Evolutionary conservation across 2,888 invertebrate species (phyloP).

Genomic region (Stratiomys singularior): DNA sequence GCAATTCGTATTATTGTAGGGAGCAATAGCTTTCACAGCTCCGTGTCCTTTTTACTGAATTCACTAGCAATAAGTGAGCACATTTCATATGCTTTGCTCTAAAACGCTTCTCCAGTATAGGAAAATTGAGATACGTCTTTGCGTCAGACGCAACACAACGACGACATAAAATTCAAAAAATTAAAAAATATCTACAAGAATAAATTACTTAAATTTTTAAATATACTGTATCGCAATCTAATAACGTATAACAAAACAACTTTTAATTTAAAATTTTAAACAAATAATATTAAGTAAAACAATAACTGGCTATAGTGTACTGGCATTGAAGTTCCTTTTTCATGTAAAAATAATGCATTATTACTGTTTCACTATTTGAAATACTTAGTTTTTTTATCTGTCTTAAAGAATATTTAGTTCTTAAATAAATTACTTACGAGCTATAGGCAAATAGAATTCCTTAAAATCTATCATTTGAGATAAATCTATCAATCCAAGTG

Average conservation of each 20-base stretch:
- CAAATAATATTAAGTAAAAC: constrained; percentile 32
- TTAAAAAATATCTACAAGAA: constrained; percentile 25
- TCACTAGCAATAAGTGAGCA: too few species aligned
- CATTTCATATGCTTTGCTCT: too few species aligned
- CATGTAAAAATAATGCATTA: constrained; percentile 13
- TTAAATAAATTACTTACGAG: constrained; percentile 24
- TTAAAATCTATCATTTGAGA: neutral
- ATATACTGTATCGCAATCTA: neutral
- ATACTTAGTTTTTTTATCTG: too few species aligned
- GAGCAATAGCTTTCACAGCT: too few species aligned
- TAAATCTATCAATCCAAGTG: neutral
- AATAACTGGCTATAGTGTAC: constrained; percentile 49
- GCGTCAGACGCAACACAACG: too few species aligned
- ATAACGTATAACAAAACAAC: constrained; percentile 29
- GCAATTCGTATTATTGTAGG: too few species aligned
- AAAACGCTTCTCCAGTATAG: too few species aligned
- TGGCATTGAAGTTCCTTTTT: constrained; percentile 49
- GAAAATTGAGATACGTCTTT: too few species aligned
- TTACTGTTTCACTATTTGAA: neutral
- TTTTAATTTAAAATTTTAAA: neutral
- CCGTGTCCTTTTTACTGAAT: too few species aligned
- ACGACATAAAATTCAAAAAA: too few species aligned
- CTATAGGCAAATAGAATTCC: constrained; percentile 26
- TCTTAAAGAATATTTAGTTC: neutral
- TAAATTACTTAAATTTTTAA: constrained; percentile 35